These are phyloP conservation scores for Pristis pectinata DNA, from an alignment of 2,797 vertebrate genomes.

Conservation along the genomic window DNA sequence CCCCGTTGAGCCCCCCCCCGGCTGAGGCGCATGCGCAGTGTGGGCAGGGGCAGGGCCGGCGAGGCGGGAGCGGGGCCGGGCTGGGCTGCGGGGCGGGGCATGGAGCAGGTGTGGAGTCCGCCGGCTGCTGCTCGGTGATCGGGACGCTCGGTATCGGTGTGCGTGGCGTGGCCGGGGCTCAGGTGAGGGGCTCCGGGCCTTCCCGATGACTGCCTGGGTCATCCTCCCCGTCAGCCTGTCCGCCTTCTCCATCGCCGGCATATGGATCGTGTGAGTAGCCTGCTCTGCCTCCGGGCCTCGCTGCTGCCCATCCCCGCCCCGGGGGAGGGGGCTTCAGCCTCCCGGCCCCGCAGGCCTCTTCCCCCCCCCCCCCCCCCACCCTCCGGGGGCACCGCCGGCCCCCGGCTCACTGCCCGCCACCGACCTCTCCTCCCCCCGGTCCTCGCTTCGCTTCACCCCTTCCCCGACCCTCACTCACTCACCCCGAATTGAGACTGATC, in stretches of 20 bases:
- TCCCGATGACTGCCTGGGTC: slow-evolving; percentile 93
- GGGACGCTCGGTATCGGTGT: neutral
- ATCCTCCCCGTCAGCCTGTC: slow-evolving; percentile 87
- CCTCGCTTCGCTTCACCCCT: too few relatives aligned
- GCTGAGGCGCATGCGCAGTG: slow-evolving; percentile 42
- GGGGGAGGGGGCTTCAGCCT: too few relatives aligned
- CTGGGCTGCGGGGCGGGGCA: neutral
- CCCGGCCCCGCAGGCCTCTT: neutral
- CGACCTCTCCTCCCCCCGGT: too few relatives aligned
- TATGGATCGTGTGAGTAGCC: slow-evolving; percentile 90
- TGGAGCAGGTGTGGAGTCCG: slow-evolving; percentile 20
- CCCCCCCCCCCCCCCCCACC: too few relatives aligned
- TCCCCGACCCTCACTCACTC: too few relatives aligned
- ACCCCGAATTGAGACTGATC: too few relatives aligned
- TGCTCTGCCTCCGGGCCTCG: neutral
- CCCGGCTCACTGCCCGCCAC: too few relatives aligned
- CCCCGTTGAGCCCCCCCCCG: neutral
- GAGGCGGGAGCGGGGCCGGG: neutral
- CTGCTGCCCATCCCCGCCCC: neutral
- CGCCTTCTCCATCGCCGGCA: slow-evolving; percentile 87
- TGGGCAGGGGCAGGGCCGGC: slow-evolving; percentile 45
- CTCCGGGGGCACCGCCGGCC: too few relatives aligned
- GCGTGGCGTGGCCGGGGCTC: slow-evolving; percentile 57
- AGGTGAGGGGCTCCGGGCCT: slow-evolving; percentile 61
- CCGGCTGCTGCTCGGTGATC: slow-evolving; percentile 38